Base-by-base conservation (phyloP, 53 echinoderm and acorn worm species). In the Echinometra lucunter region DNA sequence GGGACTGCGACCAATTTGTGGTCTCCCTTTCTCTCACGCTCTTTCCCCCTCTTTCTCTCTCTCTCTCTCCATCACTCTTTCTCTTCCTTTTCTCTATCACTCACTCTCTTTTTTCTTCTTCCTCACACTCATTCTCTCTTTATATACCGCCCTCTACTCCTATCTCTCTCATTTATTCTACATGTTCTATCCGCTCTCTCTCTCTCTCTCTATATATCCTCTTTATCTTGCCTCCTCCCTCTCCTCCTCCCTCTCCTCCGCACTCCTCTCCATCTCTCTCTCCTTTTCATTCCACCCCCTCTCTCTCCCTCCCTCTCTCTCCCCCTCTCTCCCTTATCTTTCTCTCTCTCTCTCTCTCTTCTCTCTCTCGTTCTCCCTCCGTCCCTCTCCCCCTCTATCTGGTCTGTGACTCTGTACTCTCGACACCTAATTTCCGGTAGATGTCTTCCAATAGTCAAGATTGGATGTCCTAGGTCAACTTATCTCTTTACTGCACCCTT, bases 361-460 rank as follows among this genome's bases (percentile, higher is more conserved):
- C n/a, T n/a, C n/a, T 69, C 28, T 34, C 72, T 72, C 12, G 32
- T 3, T 35, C 72, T 72, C 72, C 16, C 35, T 72, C 72, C 35
- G 2, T 16, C 34, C 15, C 72, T 3, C 72, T 72, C 13, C 11
- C 72, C 35, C 72, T 72, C n/a, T n/a, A n/a, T n/a, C n/a, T n/a
- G n/a, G n/a, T n/a, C n/a, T n/a, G n/a, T n/a, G n/a, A n/a, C n/a
- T n/a, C n/a, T 78, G 40, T 40, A 78, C 78, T 78, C 42, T 78
- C 78, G 42, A 78, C 78, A 40, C 78, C 38, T 78, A 78, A 78
- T 78, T 78, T 78, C 78, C 78, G 78, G 78, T 78, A 38, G 78
- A 42, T 78, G 78, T 21, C 78, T 78, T 78, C 21, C 7, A 32
- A 72, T 32, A 72, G 13, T 72, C 78, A 78, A 78, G 78, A 40